A percentile compares a stretch with the other conserved stretches of the same genome.
Evolutionary conservation across 2,797 vertebrate genomes (phyloP).

Genomic region (Gambusia yucatana): DNA sequence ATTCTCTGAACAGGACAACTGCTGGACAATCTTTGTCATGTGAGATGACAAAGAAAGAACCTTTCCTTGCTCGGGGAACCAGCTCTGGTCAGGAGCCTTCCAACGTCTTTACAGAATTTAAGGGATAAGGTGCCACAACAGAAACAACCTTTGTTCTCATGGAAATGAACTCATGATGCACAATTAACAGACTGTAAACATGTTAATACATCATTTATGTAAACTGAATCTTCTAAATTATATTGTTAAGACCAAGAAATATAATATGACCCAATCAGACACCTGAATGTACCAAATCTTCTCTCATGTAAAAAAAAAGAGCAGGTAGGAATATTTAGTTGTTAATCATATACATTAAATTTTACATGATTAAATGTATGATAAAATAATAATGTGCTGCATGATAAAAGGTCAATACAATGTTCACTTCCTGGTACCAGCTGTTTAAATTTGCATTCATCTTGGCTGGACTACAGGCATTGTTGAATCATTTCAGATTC

Average conservation of each 20-base stretch:
- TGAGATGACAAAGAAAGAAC: no score
- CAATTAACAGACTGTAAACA: no score
- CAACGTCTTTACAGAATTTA: no score
- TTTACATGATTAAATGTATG: background rate
- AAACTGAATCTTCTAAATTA: no score
- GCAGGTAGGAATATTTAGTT: background rate
- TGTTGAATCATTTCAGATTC: background rate
- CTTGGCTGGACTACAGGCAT: slow-evolving; percentile 8
- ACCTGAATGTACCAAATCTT: background rate
- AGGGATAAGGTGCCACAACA: no score
- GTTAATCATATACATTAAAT: background rate
- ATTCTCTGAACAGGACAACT: slow-evolving; percentile 12
- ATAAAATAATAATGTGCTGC: background rate
- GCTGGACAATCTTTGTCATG: background rate
- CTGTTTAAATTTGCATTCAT: slow-evolving; percentile 17
- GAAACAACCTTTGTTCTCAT: no score
- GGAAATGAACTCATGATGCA: no score
- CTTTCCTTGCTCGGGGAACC: no score
- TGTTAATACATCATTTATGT: no score
- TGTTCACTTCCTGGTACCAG: background rate
- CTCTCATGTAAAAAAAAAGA: background rate
- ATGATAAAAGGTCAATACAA: background rate
- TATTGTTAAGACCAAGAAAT: no score
- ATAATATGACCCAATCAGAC: no score
- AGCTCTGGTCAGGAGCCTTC: no score